phyloP scores from a whole-genome alignment of 2,797 vertebrate species.

The Sorex maritimensis region DNA sequence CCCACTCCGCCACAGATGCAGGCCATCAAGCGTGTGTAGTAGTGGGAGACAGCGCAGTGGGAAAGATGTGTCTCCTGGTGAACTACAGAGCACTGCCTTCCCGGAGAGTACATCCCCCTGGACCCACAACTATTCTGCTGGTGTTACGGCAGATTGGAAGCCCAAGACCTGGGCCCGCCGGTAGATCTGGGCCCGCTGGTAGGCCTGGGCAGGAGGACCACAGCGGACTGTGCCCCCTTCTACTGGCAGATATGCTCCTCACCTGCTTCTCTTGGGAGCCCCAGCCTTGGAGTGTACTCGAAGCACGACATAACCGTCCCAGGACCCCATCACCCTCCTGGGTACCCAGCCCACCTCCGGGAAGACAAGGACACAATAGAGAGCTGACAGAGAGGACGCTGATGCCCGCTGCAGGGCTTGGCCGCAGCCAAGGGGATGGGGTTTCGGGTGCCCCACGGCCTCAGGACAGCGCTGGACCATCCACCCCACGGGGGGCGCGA shows the following conservation, averaged over 20 bases:
- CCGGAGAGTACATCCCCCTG: conserved; percentile 98
- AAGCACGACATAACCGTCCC: conserved; percentile 98
- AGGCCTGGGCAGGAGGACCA: conserved; percentile 99
- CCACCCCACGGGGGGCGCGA: conserved; percentile 96
- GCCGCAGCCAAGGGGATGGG: conserved; percentile 99
- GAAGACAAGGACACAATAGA: conserved; percentile 99
- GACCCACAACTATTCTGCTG: conserved; percentile 98
- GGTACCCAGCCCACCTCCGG: conserved; percentile 98
- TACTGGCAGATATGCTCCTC: conserved; percentile 94
- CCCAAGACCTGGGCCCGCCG: conserved; percentile 82
- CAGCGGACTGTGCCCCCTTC: conserved; percentile 97
- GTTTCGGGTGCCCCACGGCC: conserved; percentile 76
- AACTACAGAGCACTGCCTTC: conserved; percentile 99
- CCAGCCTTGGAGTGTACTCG: conserved; percentile 95
- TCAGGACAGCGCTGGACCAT: conserved; percentile 98
- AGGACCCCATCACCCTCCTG: conserved; percentile 99
- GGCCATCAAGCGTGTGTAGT: too few species aligned
- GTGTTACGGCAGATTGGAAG: conserved; percentile 99
- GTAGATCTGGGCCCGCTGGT: conserved; percentile 98
- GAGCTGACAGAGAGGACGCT: conserved; percentile 99
- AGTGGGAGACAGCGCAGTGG: conserved; percentile 92
- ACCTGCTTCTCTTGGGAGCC: not conserved
- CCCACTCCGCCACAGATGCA: too few species aligned
- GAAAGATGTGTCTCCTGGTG: conserved; percentile 99
- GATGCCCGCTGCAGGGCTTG: conserved; percentile 97